A percentile compares a stretch with the other conserved stretches of the same genome.
These are phyloP conservation scores for Alviniconcha marisindica DNA, from an alignment of 1,140 invertebrate genomes.

Conservation along the genomic window DNA sequence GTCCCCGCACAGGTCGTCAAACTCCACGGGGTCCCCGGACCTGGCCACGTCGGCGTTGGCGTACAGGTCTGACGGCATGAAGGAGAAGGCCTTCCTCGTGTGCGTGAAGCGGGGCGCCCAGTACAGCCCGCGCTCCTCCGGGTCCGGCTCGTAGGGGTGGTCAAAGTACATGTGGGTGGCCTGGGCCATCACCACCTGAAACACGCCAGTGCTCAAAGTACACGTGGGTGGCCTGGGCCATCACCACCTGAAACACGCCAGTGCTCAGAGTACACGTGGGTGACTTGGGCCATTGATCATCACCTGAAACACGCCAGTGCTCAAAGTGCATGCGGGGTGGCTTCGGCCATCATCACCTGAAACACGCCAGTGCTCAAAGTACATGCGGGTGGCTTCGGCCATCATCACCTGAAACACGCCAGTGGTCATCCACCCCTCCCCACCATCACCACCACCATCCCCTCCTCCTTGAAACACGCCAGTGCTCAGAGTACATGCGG, in stretches of 20 bases:
- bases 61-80: constrained; percentile 66
- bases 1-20: constrained; percentile 52
- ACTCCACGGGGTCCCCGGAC: constrained; percentile 56
- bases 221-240: constrained; percentile 66
- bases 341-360: constrained; percentile 65
- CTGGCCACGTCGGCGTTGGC: constrained; percentile 61
- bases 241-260: constrained; percentile 59
- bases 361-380: constrained; percentile 65
- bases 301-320: constrained; percentile 61
- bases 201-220: constrained; percentile 70
- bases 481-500: constrained; percentile 71
- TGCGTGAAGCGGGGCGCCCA: constrained; percentile 69
- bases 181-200: constrained; percentile 65
- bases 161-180: constrained; percentile 73
- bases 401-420: constrained; percentile 60
- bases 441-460: too few relatives aligned
- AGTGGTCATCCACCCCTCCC: background rate
- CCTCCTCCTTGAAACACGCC: too few relatives aligned
- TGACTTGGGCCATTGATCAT: constrained; percentile 65
- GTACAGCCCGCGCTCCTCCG: constrained; percentile 67
- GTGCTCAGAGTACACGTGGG: constrained; percentile 71
- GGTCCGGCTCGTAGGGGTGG: constrained; percentile 72
- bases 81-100: constrained; percentile 62
- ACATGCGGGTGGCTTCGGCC: constrained; percentile 66
- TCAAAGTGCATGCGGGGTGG: constrained; percentile 71